Percentiles rank a stretch among this genome's conserved stretches.
Conservation (phyloP, 1,140 invertebrate genomes). For the Trichonephila inaurata region DNA sequence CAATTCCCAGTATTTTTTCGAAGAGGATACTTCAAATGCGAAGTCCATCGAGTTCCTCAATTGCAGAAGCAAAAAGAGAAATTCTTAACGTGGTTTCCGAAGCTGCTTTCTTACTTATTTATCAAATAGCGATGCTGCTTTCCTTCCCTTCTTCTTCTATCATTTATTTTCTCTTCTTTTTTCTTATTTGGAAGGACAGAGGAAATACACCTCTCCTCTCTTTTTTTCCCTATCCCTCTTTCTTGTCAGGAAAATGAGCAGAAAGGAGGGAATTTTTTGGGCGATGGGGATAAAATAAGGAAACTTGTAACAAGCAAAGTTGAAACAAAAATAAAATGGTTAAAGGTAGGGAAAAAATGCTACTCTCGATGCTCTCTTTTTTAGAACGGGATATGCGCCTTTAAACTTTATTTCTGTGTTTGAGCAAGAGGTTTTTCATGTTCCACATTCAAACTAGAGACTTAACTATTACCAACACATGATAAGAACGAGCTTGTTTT, state of each 20-base stretch:
- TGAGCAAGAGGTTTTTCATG: background rate
- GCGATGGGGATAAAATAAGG: background rate
- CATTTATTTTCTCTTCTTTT: background rate
- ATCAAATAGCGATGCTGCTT: background rate
- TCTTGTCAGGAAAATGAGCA: background rate
- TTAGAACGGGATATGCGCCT: background rate
- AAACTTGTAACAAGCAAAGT: background rate
- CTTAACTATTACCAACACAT: background rate
- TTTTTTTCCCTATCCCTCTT: no score
- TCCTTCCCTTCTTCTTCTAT: background rate
- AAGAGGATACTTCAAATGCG: no score
- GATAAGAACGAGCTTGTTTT: background rate
- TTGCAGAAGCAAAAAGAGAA: no score
- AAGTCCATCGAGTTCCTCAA: no score
- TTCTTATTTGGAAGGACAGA: background rate
- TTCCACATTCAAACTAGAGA: background rate
- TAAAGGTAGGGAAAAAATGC: background rate
- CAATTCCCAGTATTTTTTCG: no score
- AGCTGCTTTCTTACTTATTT: background rate
- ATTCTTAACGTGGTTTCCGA: background rate
- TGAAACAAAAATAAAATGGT: background rate
- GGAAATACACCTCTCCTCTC: background rate
- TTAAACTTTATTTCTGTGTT: background rate
- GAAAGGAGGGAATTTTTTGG: background rate
- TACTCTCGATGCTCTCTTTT: background rate